Percentiles rank a stretch among this genome's conserved stretches.
These are phyloP conservation scores for Coenonympha glycerion DNA, from an alignment of 2,888 invertebrate species.

Conservation along the genomic window DNA sequence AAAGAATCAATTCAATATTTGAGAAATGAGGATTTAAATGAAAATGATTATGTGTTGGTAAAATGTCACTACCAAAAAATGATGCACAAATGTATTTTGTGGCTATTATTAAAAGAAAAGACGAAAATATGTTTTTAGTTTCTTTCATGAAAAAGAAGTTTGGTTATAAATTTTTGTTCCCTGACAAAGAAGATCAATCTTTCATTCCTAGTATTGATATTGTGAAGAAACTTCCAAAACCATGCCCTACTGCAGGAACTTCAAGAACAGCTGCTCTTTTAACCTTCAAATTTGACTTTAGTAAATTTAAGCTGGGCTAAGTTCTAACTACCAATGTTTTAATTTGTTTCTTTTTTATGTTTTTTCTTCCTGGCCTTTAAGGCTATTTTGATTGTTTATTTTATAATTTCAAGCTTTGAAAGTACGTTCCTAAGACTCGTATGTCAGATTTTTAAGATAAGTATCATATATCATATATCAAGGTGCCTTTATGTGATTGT, in stretches of 20 bases:
- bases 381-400: conserved; percentile 7
- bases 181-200: conserved; percentile 1
- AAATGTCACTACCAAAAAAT: conserved; percentile 1
- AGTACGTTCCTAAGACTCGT: conserved; percentile 1
- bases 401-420: conserved; percentile 6
- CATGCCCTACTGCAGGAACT: background rate
- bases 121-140: conserved; percentile 3
- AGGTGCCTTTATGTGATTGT: too few species aligned
- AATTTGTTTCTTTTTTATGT: background rate
- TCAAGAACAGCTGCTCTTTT: conserved; percentile 13
- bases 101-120: conserved; percentile 13
- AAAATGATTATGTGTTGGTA: background rate
- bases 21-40: too few species aligned
- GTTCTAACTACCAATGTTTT: too few species aligned
- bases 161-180: too few species aligned
- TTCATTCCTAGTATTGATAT: conserved; percentile 6
- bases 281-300: conserved; percentile 9
- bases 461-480: too few species aligned
- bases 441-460: background rate
- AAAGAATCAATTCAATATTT: too few species aligned
- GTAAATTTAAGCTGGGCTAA: background rate
- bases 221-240: conserved; percentile 11
- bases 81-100: conserved; percentile 7
- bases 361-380: conserved; percentile 5
- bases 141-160: background rate